Evolutionary conservation across 1,140 invertebrate species (phyloP).

Genomic region (Apis cerana): DNA sequence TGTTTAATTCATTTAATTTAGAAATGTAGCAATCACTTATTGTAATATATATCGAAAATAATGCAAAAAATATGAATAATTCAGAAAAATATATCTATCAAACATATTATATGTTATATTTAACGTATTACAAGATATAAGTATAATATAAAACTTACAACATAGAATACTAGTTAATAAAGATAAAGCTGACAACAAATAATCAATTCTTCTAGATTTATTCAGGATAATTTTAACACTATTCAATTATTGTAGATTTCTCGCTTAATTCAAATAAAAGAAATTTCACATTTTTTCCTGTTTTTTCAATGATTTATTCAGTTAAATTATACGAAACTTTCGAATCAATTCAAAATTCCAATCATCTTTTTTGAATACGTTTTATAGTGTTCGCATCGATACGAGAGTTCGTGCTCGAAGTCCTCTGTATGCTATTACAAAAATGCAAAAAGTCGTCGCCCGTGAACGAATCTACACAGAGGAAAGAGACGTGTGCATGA

Average conservation of each 20-base stretch:
- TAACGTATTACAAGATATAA: too few species aligned
- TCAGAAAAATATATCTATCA: too few species aligned
- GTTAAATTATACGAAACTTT: neutral
- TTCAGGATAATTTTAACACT: too few species aligned
- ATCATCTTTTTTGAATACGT: neutral
- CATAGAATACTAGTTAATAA: too few species aligned
- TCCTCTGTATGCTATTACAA: conserved; percentile 19
- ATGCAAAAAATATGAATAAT: too few species aligned
- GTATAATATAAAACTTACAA: too few species aligned
- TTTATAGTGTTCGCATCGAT: neutral
- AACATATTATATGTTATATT: too few species aligned
- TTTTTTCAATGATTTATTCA: neutral
- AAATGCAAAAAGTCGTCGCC: conserved; percentile 52
- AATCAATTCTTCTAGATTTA: too few species aligned
- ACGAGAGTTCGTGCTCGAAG: neutral
- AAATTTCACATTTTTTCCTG: neutral
- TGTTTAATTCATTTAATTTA: too few species aligned
- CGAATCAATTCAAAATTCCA: neutral
- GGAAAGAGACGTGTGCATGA: neutral
- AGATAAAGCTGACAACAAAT: too few species aligned
- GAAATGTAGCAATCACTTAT: too few species aligned
- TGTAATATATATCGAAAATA: too few species aligned
- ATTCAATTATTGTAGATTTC: neutral
- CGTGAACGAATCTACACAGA: conserved; percentile 17
- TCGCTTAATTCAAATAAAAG: neutral